Base-by-base conservation (phyloP, 2,888 invertebrate species). In the Scaptomyza cyrtandrae region DNA sequence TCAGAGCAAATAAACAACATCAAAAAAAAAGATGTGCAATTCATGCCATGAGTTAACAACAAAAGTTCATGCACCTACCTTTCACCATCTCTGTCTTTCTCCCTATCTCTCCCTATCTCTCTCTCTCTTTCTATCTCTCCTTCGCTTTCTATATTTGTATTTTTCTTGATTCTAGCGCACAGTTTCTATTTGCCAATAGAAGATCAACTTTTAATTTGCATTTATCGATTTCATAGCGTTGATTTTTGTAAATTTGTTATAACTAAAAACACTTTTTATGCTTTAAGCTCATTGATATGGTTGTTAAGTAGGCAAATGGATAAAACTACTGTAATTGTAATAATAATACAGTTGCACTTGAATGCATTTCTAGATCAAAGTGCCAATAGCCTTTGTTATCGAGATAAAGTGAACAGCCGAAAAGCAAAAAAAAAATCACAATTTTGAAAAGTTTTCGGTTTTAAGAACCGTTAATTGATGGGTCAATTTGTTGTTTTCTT, bases 11-110 rank as follows among this genome's bases (percentile, higher is more conserved):
- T 0, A 16, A 41, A 16, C 9, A 48, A 59, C 10, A 33, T 6
- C 10, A 33, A 33, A 33, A 31, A 27, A 3, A 69, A 71, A 81
- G 75, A 75, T 66, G 64, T 62, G 64, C 87, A 81, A 84, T 73
- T 84, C 84, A 84, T 78, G 82, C 85, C 66, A 82, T 84, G 84
- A 86, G 78, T 86, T 81, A 75, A 77, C 81, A 84, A 64, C 64
- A 71, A 86, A 82, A 82, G 61, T 82, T 85, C 71, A 78, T 69
- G 73, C 64, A 60, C 24, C 2, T 10, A 16, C 31, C 9, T n/a
- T 14, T 39, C 9, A 7, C 3, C 16, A 7, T 19, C 33, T 7
- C 33, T 13, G 16, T 14, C 46, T 46, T 31, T 16, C 16, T 7
- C 48, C 0, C 16, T 7, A 16, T 1, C 16, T 7, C 11, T 35